These are phyloP conservation scores for Nymphalis io DNA, from an alignment of 1,140 invertebrate genomes.

Conservation along the genomic window DNA sequence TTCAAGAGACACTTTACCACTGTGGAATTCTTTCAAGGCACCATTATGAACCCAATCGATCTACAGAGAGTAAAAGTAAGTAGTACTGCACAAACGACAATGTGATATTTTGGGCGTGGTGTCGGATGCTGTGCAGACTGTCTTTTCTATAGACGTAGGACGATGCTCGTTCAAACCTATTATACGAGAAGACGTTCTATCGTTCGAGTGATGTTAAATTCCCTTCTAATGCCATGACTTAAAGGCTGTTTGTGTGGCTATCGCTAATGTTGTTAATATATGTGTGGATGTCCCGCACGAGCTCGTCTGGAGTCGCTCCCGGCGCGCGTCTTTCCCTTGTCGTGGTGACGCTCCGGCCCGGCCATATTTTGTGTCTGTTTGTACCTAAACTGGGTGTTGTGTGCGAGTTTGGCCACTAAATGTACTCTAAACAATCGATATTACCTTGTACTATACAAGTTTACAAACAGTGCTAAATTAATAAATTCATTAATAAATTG, in stretches of 20 bases:
- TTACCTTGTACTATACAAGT: slow-evolving; percentile 64
- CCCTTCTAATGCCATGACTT: slow-evolving; percentile 64
- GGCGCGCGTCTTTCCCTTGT: slow-evolving; percentile 28
- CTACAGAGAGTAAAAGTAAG: slow-evolving; percentile 99
- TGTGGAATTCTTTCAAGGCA: slow-evolving; percentile 99
- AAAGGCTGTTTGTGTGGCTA: slow-evolving; percentile 68
- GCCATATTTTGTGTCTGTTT: slow-evolving; percentile 55
- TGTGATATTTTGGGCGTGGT: slow-evolving; percentile 74
- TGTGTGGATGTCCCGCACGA: slow-evolving; percentile 51
- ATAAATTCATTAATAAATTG: slow-evolving; percentile 53
- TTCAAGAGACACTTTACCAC: slow-evolving; percentile 99
- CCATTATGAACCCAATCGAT: slow-evolving; percentile 99
- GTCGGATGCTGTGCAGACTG: slow-evolving; percentile 74
- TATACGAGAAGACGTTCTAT: slow-evolving; percentile 51
- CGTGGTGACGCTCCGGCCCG: slow-evolving; percentile 28
- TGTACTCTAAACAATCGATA: slow-evolving; percentile 76
- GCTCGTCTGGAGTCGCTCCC: slow-evolving; percentile 7
- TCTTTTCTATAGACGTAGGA: slow-evolving; percentile 75
- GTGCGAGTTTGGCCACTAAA: slow-evolving; percentile 70
- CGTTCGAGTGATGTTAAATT: slow-evolving; percentile 59
- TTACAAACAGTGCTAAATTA: slow-evolving; percentile 43
- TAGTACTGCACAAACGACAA: slow-evolving; percentile 63
- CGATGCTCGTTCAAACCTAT: slow-evolving; percentile 68
- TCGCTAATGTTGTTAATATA: slow-evolving; percentile 61
- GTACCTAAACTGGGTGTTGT: slow-evolving; percentile 73